phyloP scores from a whole-genome alignment of 2,113 vertebrate species.

The Halcyon malimbica region DNA sequence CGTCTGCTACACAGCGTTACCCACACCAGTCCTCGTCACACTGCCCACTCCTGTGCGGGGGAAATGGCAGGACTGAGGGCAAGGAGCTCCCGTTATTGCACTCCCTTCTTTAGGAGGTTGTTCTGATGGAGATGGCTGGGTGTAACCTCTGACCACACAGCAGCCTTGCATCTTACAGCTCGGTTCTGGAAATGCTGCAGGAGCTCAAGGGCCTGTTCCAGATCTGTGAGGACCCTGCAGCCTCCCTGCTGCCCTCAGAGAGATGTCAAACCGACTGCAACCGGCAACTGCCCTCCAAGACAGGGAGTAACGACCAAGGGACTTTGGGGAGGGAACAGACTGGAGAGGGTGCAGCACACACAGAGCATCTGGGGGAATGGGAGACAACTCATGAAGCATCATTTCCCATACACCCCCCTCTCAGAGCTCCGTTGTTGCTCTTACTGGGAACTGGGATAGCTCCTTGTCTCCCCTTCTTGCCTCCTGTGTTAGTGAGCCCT shows the following conservation, averaged over 20 bases:
- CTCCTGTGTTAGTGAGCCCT: neutral
- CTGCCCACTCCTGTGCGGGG: fast-evolving
- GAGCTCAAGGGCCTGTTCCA: neutral
- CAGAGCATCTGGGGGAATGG: neutral
- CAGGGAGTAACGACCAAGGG: no score
- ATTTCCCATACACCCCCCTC: neutral
- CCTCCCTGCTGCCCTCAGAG: fast-evolving
- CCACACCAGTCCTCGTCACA: fast-evolving
- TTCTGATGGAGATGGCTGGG: neutral
- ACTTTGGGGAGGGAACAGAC: neutral
- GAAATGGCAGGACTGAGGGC: neutral
- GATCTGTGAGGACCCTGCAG: neutral
- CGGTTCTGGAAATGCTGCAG: neutral
- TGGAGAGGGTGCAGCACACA: neutral
- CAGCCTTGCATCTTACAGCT: neutral
- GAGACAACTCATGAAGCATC: neutral
- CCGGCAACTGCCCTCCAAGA: neutral
- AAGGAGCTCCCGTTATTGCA: fast-evolving
- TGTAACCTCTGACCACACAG: fast-evolving
- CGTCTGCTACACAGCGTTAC: fast-evolving
- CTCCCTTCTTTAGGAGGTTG: neutral
- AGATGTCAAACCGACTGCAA: neutral
- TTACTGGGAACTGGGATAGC: neutral
- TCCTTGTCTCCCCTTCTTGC: neutral
- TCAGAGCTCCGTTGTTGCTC: neutral